Base-by-base conservation (phyloP, 2,113 vertebrate genomes). In the Amphiprion ocellaris region DNA sequence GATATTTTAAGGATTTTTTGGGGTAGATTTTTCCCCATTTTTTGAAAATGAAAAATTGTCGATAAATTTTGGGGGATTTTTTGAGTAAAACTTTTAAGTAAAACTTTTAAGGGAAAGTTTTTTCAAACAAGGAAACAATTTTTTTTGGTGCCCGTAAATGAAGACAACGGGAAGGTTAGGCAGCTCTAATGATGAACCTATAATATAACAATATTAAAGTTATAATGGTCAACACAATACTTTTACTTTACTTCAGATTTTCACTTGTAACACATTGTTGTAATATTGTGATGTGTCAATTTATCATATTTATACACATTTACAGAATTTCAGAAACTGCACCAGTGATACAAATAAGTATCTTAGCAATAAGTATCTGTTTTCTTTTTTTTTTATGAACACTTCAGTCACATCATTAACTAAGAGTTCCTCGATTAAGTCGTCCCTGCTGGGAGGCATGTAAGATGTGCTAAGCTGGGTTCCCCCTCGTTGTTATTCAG, bases 401-500 rank as follows among this genome's bases (percentile, higher is more conserved):
- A 3, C 56, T 63, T 49, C 6, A 50, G 65, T 67, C 67, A 61
- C 37, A 46, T 28, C 23, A 28, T 74, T 74, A 85, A 77, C 17
- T 19, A 55, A n/a, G 53, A 64, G 68, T 79, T 76, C 0, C 33
- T 37, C 33, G 33, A 37, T 37, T 37, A 49, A 56, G 46, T 65
- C 17, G 0, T 28, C 55, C 64, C 74, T 60, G 37, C 74, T 77
- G 71, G 56, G 50, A 68, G 66, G 66, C 37, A 15, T 46, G 61
- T 54, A 28, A 49, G 39, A 28, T 61, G 17, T 63, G 54, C 67
- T 66, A 30, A 78, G 54, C 54, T 26, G 30, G 14, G 73, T 68
- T 52, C 16, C 10, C 47, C 46, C 56, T 83, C n/a, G n/a, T 79
- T 79, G 73, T 72, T 78, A 67, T 74, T 84, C 60, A 56, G 28